Evolutionary conservation across 2,888 invertebrate species (phyloP), one percentile per base, ranked within the genome.

Genomic region (Tenthredo scrophulariae): DNA sequence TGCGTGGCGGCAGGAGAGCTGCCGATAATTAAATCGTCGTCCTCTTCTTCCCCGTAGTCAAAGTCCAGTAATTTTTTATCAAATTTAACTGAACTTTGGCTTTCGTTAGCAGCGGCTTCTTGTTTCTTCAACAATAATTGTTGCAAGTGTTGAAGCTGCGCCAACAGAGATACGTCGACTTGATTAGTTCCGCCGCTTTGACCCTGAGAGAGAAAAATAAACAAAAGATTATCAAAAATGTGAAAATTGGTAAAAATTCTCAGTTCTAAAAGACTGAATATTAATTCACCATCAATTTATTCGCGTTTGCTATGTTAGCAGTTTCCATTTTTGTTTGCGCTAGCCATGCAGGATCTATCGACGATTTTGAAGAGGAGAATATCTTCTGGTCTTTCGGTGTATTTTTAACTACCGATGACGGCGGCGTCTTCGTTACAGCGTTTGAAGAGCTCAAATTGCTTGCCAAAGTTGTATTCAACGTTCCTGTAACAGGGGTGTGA

Each of bases 21-120:
- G 6, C 88, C 87, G 50, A 92, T 87, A 67, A 91, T 90, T 0
- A 92, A 94, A 86, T 95, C 95, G 62, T 97, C 96, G n/a, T 98
- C 98, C 84, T 98, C 98, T 87, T 98, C 98, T 89, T 98, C 98
- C 85, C 97, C 98, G 92, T 98, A 98, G 93, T 98, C 98, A 93
- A 97, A 98, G 93, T 98, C 97, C 86, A 98, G 94, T 22, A 98
- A 94, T 91, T 98, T 97, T 91, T 97, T 96, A 92, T 97, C 97
- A 93, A 97, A 97, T 92, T 97, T 97, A 5, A 96, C 95, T 85
- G 94, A 94, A 83, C 90, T 89, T 67, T 92, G 91, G 1, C 94
- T 89, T 87, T 94, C 93, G 22, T 91, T 94, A 37, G 89, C 87
- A 0, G 92, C 87, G 40, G 92, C 91, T 77, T 93, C 93, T 86